Evolutionary conservation across 2,113 vertebrate species (phyloP), one percentile per base, ranked within the genome.

Genomic region (Ceyx cyanopectus): DNA sequence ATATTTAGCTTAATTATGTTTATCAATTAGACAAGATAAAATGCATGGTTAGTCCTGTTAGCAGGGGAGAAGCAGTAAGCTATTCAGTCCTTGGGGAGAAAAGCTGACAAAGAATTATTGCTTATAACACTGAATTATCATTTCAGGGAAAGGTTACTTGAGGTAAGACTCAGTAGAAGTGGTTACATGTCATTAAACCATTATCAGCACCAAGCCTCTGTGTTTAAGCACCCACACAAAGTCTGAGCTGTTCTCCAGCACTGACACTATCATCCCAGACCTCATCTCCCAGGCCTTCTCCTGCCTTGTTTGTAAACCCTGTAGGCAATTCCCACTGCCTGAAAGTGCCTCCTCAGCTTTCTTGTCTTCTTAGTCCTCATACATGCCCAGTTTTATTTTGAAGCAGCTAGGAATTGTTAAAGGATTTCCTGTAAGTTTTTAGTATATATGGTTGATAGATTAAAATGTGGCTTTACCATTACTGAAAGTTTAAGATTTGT

Each of bases 11-110:
- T 72, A 82, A 94, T 85, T 87, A 58, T n/a, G 6, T 62, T 90
- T 90, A 87, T 82, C 65, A 73, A 53, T 87, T 74, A 80, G 27
- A 45, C 37, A 74, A 68, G 29, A 82, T 66, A 62, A 93, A 88
- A 85, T 58, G 30, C 41, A 56, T 26, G 14, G 20, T 62, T 84
- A 62, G 23, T 29, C 58, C 29, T 7, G 9, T 41, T 89, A 48
- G 3, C 26, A 79, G 85, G 24, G 58, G n/a, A 85, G n/a, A 89
- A 85, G 26, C 23, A 66, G 5, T 68, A 60, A 82, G 7, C 40
- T 89, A 67, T 43, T 79, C 23, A 27, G 10, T 41, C 10, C 14
- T 76, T 75, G 30, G 53, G 54, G 34, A 54, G 67, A 73, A 90
- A 94, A 54, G 16, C 4, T 76, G 67, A 73, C 37, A 50, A 66